A percentile compares a stretch with the other conserved stretches of the same genome.
phyloP scores from a whole-genome alignment of 2,113 vertebrate genomes.

The Aplodontia rufa region DNA sequence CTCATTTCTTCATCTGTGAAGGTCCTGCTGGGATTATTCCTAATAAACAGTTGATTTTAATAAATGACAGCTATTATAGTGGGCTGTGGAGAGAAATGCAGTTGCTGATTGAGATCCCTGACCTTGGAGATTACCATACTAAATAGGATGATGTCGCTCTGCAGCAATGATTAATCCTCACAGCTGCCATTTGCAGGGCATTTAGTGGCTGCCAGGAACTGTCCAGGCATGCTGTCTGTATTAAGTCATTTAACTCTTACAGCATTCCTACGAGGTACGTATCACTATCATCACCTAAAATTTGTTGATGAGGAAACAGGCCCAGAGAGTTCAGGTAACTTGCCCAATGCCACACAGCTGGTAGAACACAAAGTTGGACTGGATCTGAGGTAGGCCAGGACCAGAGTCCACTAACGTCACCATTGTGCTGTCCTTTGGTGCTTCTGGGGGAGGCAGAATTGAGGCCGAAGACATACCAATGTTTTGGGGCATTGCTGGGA shows the following conservation, averaged over 20 bases:
- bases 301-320: constrained; percentile 27
- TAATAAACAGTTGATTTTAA: not conserved
- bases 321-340: not conserved
- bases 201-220: not conserved
- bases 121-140: not conserved
- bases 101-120: not conserved
- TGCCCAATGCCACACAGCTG: not conserved
- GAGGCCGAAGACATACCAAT: not conserved
- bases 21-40: not conserved
- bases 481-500: not conserved
- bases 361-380: not conserved
- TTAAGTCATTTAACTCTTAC: constrained; percentile 36
- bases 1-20: not conserved
- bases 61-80: not conserved
- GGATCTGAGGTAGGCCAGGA: not conserved
- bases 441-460: not conserved
- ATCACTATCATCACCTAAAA: not conserved
- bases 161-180: not conserved
- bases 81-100: not conserved
- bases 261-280: not conserved
- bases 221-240: not conserved
- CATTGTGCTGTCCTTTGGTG: not conserved
- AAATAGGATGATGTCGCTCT: not conserved
- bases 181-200: not conserved
- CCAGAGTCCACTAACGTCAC: not conserved